Evolutionary conservation across 1,140 invertebrate species (phyloP).

Genomic region (Apis cerana): DNA sequence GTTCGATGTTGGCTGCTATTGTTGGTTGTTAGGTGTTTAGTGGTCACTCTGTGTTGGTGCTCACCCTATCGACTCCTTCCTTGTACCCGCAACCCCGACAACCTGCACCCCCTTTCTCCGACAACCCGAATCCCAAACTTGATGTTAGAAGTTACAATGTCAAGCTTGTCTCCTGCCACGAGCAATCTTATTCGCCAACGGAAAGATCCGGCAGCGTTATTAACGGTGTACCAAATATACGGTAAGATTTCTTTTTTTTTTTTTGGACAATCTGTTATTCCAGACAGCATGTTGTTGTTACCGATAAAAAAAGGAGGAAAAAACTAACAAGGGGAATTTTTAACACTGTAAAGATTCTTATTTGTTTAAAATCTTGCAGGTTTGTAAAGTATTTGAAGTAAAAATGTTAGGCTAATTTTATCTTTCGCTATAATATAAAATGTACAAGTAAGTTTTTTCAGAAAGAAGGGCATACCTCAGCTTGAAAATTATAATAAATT

Average conservation of each 20-base stretch:
- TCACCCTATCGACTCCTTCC: constrained; percentile 70
- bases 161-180: constrained; percentile 53
- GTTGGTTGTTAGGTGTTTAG: constrained; percentile 81
- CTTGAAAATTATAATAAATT: too few species aligned
- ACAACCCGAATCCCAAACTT: constrained; percentile 58
- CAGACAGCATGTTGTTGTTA: constrained; percentile 57
- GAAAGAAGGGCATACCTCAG: too few species aligned
- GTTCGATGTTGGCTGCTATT: constrained; percentile 80
- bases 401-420: too few species aligned
- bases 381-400: too few species aligned
- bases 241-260: constrained; percentile 58
- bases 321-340: too few species aligned
- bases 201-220: constrained; percentile 25
- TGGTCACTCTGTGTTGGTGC: constrained; percentile 78
- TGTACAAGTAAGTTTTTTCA: too few species aligned
- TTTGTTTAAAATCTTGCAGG: too few species aligned
- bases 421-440: too few species aligned
- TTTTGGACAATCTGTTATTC: constrained; percentile 42
- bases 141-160: constrained; percentile 70
- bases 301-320: constrained; percentile 1
- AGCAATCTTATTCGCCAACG: constrained; percentile 37
- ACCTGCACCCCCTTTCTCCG: constrained; percentile 40
- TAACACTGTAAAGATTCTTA: too few species aligned
- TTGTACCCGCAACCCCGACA: constrained; percentile 67
- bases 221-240: constrained; percentile 24